Base-by-base conservation (phyloP, 2,797 vertebrate species). In the Mallotus villosus region DNA sequence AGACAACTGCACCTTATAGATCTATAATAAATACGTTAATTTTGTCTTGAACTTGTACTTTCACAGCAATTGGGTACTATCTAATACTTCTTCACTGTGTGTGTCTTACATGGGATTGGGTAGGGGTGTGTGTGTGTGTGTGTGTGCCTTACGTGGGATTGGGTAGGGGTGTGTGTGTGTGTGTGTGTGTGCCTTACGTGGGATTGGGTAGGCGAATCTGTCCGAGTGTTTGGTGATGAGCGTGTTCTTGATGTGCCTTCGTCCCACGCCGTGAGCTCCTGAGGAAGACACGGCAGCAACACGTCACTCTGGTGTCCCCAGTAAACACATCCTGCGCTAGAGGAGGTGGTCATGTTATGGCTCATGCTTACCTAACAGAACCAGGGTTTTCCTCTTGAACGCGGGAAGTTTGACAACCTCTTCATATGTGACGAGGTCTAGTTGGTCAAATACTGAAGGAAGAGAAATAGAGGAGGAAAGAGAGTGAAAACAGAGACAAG, bases 371-470 rank as follows among this genome's bases (percentile, higher is more conserved):
- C 88, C 85, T 83, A 91, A 90, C 82, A 94, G 70, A 78, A 99
- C 97, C 73, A 99, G 91, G 2, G 97, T 99, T 97, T 98, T 99
- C 94, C 97, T 96, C 94, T 97, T 98, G 92, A 99, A 99, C 46
- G 96, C 95, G 76, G 92, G 90, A 67, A 92, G 86, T 79, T 91
- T 93, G 68, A 93, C 92, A 0, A 93, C 89, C 68, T 93, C 92
- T 77, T 93, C 92, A 29, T 93, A 99, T 0, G 97, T 99, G 90
- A 99, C 97, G 55, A 99, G 96, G 88, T 99, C 97, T 99, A 99
- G 95, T 99, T 99, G 97, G 90, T 99, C 97, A 72, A 99, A 99
- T 88, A 99, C 97, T 99, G 92, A 11, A 77, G 68, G 6, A n/a
- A 58, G 25, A 70, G 64, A 51, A 14, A 22, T 41, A 21, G 24